These are phyloP conservation scores for Lepas anatifera DNA, from an alignment of 2,888 invertebrate species.

Conservation along the genomic window DNA sequence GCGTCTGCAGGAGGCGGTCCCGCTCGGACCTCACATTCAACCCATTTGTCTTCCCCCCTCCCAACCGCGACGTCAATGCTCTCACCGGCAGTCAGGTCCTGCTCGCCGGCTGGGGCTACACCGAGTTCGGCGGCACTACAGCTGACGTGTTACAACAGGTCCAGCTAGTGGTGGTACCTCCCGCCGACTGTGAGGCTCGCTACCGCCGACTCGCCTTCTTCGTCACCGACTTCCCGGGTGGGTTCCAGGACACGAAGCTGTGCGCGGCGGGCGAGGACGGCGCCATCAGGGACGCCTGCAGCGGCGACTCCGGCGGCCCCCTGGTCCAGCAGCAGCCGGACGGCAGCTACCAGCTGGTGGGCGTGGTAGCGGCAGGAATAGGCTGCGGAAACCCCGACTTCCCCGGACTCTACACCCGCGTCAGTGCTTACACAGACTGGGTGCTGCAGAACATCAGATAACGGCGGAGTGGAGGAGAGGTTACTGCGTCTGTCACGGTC, in stretches of 20 bases:
- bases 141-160: conserved; percentile 43
- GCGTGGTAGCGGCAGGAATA: neutral
- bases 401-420: neutral
- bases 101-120: conserved; percentile 26
- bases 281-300: neutral
- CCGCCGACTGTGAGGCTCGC: conserved; percentile 20
- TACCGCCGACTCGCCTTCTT: conserved; percentile 19
- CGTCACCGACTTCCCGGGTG: conserved; percentile 18
- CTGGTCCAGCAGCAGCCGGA: neutral
- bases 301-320: neutral
- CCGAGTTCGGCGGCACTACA: conserved; percentile 28
- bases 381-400: neutral
- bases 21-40: conserved; percentile 43
- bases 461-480: no score
- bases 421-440: neutral
- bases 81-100: conserved; percentile 23
- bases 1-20: conserved; percentile 28
- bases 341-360: neutral
- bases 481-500: no score
- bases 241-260: conserved; percentile 20
- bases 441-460: neutral
- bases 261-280: conserved; percentile 15
- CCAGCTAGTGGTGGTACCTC: conserved; percentile 29
- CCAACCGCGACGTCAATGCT: conserved; percentile 45
- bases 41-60: conserved; percentile 62